Percentiles rank a stretch among this genome's conserved stretches.
Conservation (phyloP, 2,797 vertebrate species). For the Diplodus puntazzo region DNA sequence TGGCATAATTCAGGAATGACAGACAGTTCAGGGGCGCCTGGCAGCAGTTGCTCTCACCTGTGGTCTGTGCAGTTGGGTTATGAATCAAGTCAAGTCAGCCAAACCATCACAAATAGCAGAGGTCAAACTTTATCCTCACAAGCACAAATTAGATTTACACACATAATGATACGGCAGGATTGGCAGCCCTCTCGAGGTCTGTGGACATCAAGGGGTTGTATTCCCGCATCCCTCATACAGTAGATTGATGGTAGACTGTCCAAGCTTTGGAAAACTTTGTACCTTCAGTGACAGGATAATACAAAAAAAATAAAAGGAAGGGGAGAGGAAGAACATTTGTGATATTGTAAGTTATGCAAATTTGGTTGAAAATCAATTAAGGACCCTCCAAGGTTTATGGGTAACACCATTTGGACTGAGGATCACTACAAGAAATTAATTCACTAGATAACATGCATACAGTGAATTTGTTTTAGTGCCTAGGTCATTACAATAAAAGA, state of each 20-base stretch:
- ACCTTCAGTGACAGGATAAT: constrained; percentile 24
- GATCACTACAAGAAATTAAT: not conserved
- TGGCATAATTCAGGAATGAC: constrained; percentile 54
- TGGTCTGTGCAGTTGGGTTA: constrained; percentile 41
- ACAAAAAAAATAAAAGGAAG: constrained; percentile 4
- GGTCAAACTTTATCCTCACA: constrained; percentile 68
- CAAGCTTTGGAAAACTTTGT: constrained; percentile 11
- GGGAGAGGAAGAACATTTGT: not conserved
- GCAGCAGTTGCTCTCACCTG: constrained; percentile 58
- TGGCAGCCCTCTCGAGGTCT: constrained; percentile 42
- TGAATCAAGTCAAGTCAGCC: constrained; percentile 66
- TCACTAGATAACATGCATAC: not conserved
- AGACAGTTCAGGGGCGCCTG: constrained; percentile 57
- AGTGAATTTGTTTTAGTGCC: not conserved
- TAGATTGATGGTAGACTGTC: constrained; percentile 44
- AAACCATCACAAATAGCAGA: constrained; percentile 52
- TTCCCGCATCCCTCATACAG: constrained; percentile 18
- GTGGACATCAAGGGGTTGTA: constrained; percentile 36
- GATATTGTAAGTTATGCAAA: not conserved
- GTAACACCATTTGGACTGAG: not conserved
- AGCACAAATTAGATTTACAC: constrained; percentile 65
- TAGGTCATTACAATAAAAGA: not conserved
- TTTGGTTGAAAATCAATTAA: constrained; percentile 1
- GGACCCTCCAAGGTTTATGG: not conserved
- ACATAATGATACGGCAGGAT: constrained; percentile 50